Conservation (phyloP, 2,888 invertebrate genomes). For the Thecophora atra region DNA sequence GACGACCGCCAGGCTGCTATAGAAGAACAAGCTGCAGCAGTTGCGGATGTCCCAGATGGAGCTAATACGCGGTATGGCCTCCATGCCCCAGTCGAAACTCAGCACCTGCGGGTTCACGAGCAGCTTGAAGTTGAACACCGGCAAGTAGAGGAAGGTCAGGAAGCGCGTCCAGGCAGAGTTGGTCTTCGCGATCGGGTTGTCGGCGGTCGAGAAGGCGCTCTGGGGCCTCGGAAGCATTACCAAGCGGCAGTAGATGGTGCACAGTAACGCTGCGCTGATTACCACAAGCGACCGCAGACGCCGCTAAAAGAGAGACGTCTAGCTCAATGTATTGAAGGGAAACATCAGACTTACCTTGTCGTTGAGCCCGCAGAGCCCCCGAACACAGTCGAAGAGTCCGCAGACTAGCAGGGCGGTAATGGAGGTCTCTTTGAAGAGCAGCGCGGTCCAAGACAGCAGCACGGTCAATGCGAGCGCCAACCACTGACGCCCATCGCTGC, state of each 20-base stretch:
- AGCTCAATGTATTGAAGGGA: neutral
- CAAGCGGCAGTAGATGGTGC: conserved; percentile 79
- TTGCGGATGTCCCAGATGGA: conserved; percentile 83
- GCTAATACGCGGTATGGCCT: conserved; percentile 88
- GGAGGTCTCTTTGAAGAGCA: conserved; percentile 95
- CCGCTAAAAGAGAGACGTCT: conserved; percentile 68
- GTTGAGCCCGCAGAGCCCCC: conserved; percentile 65
- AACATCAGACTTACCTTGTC: conserved; percentile 67
- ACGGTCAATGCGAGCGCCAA: conserved; percentile 72
- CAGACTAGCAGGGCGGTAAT: conserved; percentile 91
- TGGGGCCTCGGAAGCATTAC: conserved; percentile 77
- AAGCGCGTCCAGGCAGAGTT: conserved; percentile 81
- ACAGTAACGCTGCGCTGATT: conserved; percentile 73
- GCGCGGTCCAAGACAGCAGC: conserved; percentile 78
- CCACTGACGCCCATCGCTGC: conserved; percentile 67
- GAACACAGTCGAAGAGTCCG: conserved; percentile 84
- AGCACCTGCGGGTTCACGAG: conserved; percentile 86
- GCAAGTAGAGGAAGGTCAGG: conserved; percentile 91
- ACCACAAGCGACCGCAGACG: conserved; percentile 78
- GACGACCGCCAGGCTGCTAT: conserved; percentile 67
- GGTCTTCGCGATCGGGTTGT: conserved; percentile 95
- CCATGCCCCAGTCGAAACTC: conserved; percentile 99
- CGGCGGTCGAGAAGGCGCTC: conserved; percentile 86
- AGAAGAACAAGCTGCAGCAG: conserved; percentile 79
- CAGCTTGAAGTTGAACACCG: conserved; percentile 88